Evolutionary conservation across 2,888 invertebrate genomes (phyloP), one percentile per base, ranked within the genome.

Genomic region (Eudasyphora cyanicolor): DNA sequence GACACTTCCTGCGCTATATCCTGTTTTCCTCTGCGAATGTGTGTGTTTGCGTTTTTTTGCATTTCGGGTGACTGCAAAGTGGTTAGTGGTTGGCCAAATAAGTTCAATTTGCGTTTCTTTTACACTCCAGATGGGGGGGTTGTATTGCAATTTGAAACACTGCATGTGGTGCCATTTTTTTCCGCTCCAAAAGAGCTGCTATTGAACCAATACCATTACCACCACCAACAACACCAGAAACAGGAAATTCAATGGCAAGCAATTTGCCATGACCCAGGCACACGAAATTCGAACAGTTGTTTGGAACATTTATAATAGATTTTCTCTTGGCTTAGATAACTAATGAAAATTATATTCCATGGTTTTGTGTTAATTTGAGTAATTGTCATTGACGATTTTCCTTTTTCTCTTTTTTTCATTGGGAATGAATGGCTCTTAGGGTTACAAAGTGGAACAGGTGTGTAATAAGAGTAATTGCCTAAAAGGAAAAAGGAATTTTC

Each of bases 271-370:
- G 19, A 49, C n/a, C n/a, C n/a, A n/a, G n/a, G n/a, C n/a, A n/a
- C 35, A n/a, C 7, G 51, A 73, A 82, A 82, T 82, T 76, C 32
- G 76, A 83, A 80, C 83, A 83, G 79, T 83, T 83, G 83, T 79
- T 76, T 49, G 51, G 21, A 77, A 42, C 74, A 67, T 74, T 83
- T 79, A 79, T 80, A 64, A 64, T 64, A 38, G 14, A 21, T 35
- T 35, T 64, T 21, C 8, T 32, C 10, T 19, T 8, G 6, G 17
- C 38, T 38, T 38, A 35, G 35, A 64, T 62, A 64, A 38, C 64
- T 64, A 64, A 64, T 64, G 21, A 38, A 64, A 64, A 38, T 64
- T 64, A 64, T 64, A 64, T 64, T 64, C 32, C 38, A 64, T 38
- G 64, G 64, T 62, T 64, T 8, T 10, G 64, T 35, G 64, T 12